phyloP scores from a whole-genome alignment of 2,797 vertebrate genomes.

The Benthosema pterotum region DNA sequence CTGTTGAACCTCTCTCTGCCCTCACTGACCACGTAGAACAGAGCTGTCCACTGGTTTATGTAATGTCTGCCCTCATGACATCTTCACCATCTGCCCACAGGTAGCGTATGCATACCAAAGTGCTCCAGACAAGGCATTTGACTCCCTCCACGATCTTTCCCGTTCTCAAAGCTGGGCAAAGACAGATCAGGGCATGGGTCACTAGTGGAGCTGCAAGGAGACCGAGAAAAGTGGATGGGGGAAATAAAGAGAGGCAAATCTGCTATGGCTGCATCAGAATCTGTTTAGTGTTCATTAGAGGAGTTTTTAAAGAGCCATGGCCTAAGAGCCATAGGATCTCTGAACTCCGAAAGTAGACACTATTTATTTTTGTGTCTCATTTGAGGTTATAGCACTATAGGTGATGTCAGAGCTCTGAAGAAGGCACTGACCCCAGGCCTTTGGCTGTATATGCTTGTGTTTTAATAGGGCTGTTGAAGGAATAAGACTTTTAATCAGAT shows the following conservation, averaged over 20 bases:
- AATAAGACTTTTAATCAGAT: no score
- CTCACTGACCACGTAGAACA: background rate
- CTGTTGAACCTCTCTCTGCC: background rate
- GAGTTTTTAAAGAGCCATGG: no score
- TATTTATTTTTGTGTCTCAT: no score
- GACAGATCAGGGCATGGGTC: conserved; percentile 1
- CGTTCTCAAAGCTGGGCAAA: conserved; percentile 18
- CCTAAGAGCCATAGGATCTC: no score
- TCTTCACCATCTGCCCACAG: conserved; percentile 21
- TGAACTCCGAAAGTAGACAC: no score
- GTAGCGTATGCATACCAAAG: conserved; percentile 39
- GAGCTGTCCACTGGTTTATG: background rate
- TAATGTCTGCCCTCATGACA: conserved; percentile 29
- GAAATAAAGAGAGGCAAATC: background rate
- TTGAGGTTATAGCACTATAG: no score
- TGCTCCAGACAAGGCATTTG: conserved; percentile 29
- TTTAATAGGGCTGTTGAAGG: no score
- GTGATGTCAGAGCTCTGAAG: no score
- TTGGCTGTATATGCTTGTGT: no score
- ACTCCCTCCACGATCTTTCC: conserved; percentile 26
- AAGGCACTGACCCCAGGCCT: no score
- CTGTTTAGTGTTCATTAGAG: no score
- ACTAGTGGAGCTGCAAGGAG: background rate
- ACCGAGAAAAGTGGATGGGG: background rate
- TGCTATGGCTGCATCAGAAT: no score